Percentiles rank a stretch among this genome's conserved stretches.
Evolutionary conservation across 2,797 vertebrate genomes (phyloP).

Genomic region (Neopelma chrysocephalum): DNA sequence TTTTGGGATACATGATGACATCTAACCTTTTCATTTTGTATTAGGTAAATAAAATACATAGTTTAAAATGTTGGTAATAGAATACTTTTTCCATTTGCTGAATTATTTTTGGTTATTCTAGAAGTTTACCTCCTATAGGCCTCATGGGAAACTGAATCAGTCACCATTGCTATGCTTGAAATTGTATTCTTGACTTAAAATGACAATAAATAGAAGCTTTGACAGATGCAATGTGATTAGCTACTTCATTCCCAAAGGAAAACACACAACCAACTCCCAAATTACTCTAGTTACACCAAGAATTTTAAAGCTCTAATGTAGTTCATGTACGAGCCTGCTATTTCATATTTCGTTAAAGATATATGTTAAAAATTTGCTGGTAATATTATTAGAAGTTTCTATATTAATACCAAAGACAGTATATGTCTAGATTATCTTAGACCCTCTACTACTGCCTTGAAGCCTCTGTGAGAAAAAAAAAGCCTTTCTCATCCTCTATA

Average conservation of each 20-base stretch:
- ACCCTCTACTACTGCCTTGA: not conserved
- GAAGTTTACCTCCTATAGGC: not conserved
- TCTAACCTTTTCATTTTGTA: not conserved
- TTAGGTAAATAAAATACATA: not conserved
- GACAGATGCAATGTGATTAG: slow-evolving; percentile 11
- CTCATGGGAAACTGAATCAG: slow-evolving; percentile 9
- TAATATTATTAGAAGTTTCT: not conserved
- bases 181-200: slow-evolving; percentile 24
- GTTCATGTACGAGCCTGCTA: not conserved
- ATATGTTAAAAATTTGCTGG: not conserved
- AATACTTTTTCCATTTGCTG: not conserved
- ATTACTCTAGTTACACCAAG: not conserved
- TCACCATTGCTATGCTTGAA: not conserved
- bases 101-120: slow-evolving; percentile 1
- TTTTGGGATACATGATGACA: not conserved
- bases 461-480: not conserved
- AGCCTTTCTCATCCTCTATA: not conserved
- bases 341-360: not conserved
- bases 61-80: not conserved
- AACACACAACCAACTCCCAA: not conserved
- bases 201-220: slow-evolving; percentile 23
- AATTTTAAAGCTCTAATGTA: not conserved
- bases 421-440: not conserved
- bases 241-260: not conserved
- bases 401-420: not conserved